Conservation (phyloP, 1,140 invertebrate species). For the Agrilus planipennis region DNA sequence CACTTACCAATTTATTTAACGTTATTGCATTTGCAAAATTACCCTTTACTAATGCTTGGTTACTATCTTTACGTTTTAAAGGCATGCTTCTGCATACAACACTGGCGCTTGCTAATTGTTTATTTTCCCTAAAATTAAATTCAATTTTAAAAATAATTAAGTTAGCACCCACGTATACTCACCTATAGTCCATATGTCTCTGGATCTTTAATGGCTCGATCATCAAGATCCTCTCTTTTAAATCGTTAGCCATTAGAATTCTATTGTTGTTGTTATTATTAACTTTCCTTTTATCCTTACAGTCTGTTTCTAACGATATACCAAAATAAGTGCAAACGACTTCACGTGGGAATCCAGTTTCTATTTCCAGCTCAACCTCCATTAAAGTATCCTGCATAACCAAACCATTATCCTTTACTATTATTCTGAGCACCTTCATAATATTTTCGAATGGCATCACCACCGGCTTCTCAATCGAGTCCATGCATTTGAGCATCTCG, state of each 20-base stretch:
- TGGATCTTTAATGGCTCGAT: conserved; percentile 48
- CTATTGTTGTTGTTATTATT: conserved; percentile 13
- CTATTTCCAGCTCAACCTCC: conserved; percentile 42
- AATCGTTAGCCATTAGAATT: conserved; percentile 35
- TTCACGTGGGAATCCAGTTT: conserved; percentile 46
- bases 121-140: too few relatives aligned
- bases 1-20: conserved; percentile 35
- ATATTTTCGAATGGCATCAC: conserved; percentile 33
- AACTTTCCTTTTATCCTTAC: conserved; percentile 17
- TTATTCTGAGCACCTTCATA: conserved; percentile 38
- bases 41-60: conserved; percentile 28
- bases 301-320: conserved; percentile 34
- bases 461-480: conserved; percentile 35
- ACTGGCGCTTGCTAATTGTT: conserved; percentile 52
- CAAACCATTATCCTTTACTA: conserved; percentile 35
- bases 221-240: conserved; percentile 46
- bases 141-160: too few relatives aligned
- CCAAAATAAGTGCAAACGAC: conserved; percentile 42
- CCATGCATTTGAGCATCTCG: conserved; percentile 58
- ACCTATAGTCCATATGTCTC: conserved; percentile 59
- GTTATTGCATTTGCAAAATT: conserved; percentile 53
- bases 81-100: conserved; percentile 45
- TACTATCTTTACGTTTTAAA: conserved; percentile 33
- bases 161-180: too few relatives aligned
- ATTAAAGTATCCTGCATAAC: conserved; percentile 46